Conservation (phyloP, 1,140 invertebrate species). For the Bombus sylvicola region DNA sequence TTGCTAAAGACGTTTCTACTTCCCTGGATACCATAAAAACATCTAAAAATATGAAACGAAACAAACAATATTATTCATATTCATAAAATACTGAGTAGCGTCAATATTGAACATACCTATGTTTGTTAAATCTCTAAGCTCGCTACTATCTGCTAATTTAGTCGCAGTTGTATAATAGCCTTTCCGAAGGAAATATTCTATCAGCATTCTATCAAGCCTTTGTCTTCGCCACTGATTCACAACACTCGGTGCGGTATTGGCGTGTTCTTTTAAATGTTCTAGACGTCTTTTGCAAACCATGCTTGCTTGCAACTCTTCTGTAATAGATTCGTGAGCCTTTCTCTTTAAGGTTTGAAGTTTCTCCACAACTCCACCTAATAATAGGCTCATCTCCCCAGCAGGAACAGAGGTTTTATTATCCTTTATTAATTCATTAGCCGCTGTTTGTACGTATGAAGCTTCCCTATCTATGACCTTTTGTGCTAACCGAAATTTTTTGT, state of each 20-base stretch:
- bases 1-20: conserved; percentile 90
- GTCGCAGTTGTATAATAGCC: conserved; percentile 97
- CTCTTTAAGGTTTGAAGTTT: conserved; percentile 95
- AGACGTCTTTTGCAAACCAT: conserved; percentile 93
- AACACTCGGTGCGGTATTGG: conserved; percentile 81
- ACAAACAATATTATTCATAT: neutral
- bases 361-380: conserved; percentile 94
- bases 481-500: conserved; percentile 97
- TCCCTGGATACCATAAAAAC: conserved; percentile 95
- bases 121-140: conserved; percentile 95
- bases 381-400: conserved; percentile 88
- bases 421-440: conserved; percentile 89
- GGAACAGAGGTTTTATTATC: conserved; percentile 83
- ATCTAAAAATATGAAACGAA: conserved; percentile 83
- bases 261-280: conserved; percentile 95
- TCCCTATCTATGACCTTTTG: conserved; percentile 97
- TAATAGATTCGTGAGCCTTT: conserved; percentile 96
- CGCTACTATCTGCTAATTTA: conserved; percentile 91
- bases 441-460: conserved; percentile 92
- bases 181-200: conserved; percentile 97
- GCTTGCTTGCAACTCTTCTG: conserved; percentile 94
- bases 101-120: conserved; percentile 84
- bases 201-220: conserved; percentile 95
- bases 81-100: neutral
- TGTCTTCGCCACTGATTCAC: conserved; percentile 93